A percentile compares a stretch with the other conserved stretches of the same genome.
phyloP scores from a whole-genome alignment of 2,797 vertebrate species.

The Xenopus petersii region DNA sequence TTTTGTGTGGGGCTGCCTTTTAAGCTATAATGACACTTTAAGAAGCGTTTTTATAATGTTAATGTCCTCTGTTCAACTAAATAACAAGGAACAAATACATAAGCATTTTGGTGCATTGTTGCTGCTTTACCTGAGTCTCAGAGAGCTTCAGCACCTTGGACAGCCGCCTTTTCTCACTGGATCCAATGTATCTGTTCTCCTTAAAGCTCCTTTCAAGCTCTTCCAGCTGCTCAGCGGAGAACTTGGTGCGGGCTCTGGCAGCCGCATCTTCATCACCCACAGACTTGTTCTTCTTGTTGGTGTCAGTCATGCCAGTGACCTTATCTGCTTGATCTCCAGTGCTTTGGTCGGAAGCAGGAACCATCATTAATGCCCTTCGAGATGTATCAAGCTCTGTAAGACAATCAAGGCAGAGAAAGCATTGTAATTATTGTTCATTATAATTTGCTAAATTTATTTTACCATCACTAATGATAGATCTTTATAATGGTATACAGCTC shows the following conservation, averaged over 20 bases:
- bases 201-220: constrained; percentile 71
- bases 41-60: too few relatives aligned
- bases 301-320: background rate
- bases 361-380: background rate
- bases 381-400: constrained; percentile 1
- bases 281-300: background rate
- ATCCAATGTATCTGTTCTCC: constrained; percentile 67
- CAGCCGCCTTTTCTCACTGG: constrained; percentile 64
- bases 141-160: constrained; percentile 68
- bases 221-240: constrained; percentile 67
- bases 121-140: constrained; percentile 68
- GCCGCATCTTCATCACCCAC: background rate
- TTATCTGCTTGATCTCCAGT: background rate
- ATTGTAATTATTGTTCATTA: too few relatives aligned
- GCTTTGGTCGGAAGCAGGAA: background rate
- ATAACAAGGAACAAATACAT: too few relatives aligned
- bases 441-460: too few relatives aligned
- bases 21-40: too few relatives aligned
- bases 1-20: too few relatives aligned
- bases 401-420: background rate
- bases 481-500: too few relatives aligned
- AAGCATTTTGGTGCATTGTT: too few relatives aligned
- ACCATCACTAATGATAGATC: too few relatives aligned
- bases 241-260: constrained; percentile 68
- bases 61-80: too few relatives aligned